Conservation (phyloP, 2,888 invertebrate genomes). For the Chymomyza amoena region DNA sequence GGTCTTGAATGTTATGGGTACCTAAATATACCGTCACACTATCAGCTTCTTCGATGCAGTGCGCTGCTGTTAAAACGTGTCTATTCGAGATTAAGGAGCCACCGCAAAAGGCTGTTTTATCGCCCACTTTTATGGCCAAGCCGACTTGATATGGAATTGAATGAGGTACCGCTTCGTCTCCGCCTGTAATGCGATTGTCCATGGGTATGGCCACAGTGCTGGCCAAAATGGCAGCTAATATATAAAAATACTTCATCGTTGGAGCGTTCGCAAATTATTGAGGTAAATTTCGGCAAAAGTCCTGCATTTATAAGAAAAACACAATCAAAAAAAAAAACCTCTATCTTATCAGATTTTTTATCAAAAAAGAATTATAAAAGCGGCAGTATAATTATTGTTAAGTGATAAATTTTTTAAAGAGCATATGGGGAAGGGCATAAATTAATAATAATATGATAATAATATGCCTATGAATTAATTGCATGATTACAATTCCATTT, state of each 20-base stretch:
- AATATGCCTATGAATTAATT: too few relatives aligned
- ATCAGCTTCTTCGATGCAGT: slow-evolving; percentile 51
- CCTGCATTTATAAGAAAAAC: too few relatives aligned
- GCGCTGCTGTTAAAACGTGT: slow-evolving; percentile 71
- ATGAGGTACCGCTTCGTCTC: slow-evolving; percentile 4
- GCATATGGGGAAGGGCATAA: too few relatives aligned
- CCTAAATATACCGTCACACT: slow-evolving; percentile 54
- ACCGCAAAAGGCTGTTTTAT: slow-evolving; percentile 55
- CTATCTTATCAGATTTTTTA: too few relatives aligned
- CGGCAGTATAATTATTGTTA: too few relatives aligned
- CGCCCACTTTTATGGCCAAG: slow-evolving; percentile 43
- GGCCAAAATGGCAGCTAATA: slow-evolving; percentile 36
- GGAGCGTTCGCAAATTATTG: too few relatives aligned
- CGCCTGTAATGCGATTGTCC: slow-evolving; percentile 20
- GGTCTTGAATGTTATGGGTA: slow-evolving; percentile 47
- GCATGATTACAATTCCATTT: too few relatives aligned
- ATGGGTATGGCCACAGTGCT: slow-evolving; percentile 16
- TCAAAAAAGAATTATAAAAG: too few relatives aligned
- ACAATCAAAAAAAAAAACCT: too few relatives aligned
- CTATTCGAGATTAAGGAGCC: slow-evolving; percentile 59
- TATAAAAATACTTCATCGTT: slow-evolving; percentile 40
- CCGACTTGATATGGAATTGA: slow-evolving; percentile 67
- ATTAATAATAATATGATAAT: too few relatives aligned
- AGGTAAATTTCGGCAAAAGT: too few relatives aligned
- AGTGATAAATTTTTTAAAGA: too few relatives aligned